phyloP scores from a whole-genome alignment of 2,888 invertebrate genomes.

The Sipha maydis region DNA sequence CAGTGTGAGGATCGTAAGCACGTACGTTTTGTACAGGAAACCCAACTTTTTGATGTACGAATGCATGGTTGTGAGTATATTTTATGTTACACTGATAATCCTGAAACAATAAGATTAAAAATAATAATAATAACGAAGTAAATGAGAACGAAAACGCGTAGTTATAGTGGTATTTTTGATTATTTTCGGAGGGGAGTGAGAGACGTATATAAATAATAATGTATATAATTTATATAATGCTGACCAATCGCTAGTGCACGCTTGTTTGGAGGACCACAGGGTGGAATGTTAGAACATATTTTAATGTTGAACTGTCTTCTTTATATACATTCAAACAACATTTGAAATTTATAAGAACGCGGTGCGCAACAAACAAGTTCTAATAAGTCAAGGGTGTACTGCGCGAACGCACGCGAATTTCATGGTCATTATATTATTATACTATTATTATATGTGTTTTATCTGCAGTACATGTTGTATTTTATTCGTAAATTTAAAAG shows the following conservation, averaged over 20 bases:
- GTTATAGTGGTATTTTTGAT: no score
- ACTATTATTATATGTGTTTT: background rate
- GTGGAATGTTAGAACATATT: background rate
- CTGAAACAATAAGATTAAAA: conserved; percentile 9
- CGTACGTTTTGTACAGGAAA: conserved; percentile 81
- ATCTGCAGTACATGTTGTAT: background rate
- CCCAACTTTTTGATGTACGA: conserved; percentile 71
- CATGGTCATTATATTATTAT: conserved; percentile 44
- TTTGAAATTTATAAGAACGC: conserved; percentile 41
- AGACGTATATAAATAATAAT: no score
- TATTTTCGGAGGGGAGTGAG: no score
- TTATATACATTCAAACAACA: background rate
- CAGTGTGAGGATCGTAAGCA: conserved; percentile 80
- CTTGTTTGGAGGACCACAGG: conserved; percentile 17
- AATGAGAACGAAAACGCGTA: no score
- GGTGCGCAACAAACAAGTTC: conserved; percentile 45
- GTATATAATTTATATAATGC: background rate
- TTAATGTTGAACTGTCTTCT: conserved; percentile 13
- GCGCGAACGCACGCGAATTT: conserved; percentile 36
- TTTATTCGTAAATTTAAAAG: conserved; percentile 6
- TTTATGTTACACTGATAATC: background rate
- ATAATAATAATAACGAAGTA: background rate
- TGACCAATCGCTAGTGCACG: background rate
- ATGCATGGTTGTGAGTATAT: conserved; percentile 60
- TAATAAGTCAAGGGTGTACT: conserved; percentile 56